Evolutionary conservation across 1,140 invertebrate genomes (phyloP).

Genomic region (Drosophila bocqueti): DNA sequence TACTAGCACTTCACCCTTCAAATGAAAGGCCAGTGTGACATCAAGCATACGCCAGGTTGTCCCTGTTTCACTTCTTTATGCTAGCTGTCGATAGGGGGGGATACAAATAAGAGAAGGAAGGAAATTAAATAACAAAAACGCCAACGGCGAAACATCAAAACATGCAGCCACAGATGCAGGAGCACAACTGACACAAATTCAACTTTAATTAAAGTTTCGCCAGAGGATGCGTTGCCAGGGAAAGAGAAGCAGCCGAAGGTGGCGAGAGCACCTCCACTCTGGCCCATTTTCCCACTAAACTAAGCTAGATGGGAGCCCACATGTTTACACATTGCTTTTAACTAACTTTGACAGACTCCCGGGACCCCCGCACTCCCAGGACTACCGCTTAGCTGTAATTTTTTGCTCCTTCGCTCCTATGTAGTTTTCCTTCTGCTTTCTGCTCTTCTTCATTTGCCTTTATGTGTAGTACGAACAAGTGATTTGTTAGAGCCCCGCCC

Average conservation of each 20-base stretch:
- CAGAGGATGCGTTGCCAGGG: conserved; percentile 16
- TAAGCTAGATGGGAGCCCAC: conserved; percentile 25
- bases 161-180: conserved; percentile 35
- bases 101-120: not conserved
- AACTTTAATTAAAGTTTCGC: conserved; percentile 71
- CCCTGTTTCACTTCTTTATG: not conserved
- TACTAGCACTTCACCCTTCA: no score
- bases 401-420: conserved; percentile 2
- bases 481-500: conserved; percentile 52
- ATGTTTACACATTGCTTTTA: conserved; percentile 63
- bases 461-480: conserved; percentile 41
- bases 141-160: conserved; percentile 18
- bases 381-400: conserved; percentile 10
- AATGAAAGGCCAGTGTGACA: not conserved
- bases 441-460: conserved; percentile 42
- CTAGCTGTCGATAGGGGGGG: conserved; percentile 2
- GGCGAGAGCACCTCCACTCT: not conserved
- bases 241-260: not conserved
- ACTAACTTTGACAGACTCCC: conserved; percentile 62
- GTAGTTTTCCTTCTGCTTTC: conserved; percentile 3
- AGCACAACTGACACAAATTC: conserved; percentile 72
- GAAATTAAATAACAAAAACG: conserved; percentile 2
- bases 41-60: not conserved
- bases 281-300: conserved; percentile 24
- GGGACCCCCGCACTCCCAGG: not conserved